Evolutionary conservation across 2,888 invertebrate genomes (phyloP).

Genomic region (Ormyrus labotus): DNA sequence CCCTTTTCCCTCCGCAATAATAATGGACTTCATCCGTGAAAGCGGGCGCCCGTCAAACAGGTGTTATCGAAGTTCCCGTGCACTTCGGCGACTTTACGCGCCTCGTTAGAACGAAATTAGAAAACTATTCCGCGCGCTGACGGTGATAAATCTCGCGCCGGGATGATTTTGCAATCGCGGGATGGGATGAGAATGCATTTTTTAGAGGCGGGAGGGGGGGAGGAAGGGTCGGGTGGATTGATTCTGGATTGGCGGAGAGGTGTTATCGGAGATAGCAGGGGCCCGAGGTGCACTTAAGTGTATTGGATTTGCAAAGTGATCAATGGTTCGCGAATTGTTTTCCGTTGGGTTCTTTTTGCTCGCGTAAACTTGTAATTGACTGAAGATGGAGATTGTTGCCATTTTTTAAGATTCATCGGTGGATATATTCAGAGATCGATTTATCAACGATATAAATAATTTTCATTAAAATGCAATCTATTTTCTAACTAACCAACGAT

Average conservation of each 20-base stretch:
- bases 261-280: background rate
- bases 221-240: background rate
- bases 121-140: background rate
- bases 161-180: background rate
- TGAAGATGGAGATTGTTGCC: no score
- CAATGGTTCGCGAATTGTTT: background rate
- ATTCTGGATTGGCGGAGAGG: background rate
- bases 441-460: no score
- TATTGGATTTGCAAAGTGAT: conserved; percentile 31
- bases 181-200: conserved; percentile 5
- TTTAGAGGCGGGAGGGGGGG: background rate
- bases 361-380: background rate
- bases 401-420: no score
- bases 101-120: conserved; percentile 26
- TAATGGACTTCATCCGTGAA: no score
- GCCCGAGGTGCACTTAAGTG: conserved; percentile 1
- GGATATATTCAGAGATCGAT: no score
- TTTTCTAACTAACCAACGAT: no score
- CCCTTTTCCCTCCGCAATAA: no score
- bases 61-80: no score
- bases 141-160: conserved; percentile 2
- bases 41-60: no score
- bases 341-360: background rate
- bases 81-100: background rate
- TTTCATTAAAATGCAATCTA: no score